Base-by-base conservation (phyloP, 1,140 invertebrate genomes). In the Nasonia giraulti region DNA sequence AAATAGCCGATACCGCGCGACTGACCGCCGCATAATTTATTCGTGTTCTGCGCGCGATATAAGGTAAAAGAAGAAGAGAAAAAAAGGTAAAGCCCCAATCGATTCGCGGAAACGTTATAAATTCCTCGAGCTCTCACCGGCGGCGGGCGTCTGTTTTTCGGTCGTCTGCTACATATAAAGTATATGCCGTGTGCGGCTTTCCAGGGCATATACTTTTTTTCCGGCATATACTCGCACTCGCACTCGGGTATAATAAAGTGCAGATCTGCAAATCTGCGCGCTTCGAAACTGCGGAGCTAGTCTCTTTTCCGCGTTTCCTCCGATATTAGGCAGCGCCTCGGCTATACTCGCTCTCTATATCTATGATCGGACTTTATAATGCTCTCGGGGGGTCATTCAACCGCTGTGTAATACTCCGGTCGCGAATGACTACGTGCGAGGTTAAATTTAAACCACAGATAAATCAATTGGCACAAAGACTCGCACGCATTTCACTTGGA, bases 401-500 rank as follows among this genome's bases (percentile, higher is more conserved):
- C 73, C 37, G 68, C 37, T 40, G 10, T 44, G 11, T 44, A 44
- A 44, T 44, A 44, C 40, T 44, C 40, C 40, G 40, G 10, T 0
- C 68, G 68, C 8, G 27, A 27, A 40, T 44, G 73, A 37, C 33
- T 37, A n/a, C 37, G 20, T 37, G 37, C 20, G 27, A 27, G 17
- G 73, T 44, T 75, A 75, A 75, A 40, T 75, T 75, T 75, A 75
- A 37, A 75, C 37, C 37, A 44, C 0, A 71, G 37, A 37, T 75
- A 2, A 50, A 77, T 77, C 75, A n/a, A 75, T 75, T 77, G 73
- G 55, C 31, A 27, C 44, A 77, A 75, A 77, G 75, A 55, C 75
- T 47, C 75, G 44, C 6, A 47, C 75, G 75, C 75, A 40, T 75
- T 71, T 71, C 2, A 5, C 55, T 62, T 27, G 27, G 27, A 27